Evolutionary conservation across 2,113 vertebrate species (phyloP), one percentile per base, ranked within the genome.

Genomic region (Anas platyrhynchos): DNA sequence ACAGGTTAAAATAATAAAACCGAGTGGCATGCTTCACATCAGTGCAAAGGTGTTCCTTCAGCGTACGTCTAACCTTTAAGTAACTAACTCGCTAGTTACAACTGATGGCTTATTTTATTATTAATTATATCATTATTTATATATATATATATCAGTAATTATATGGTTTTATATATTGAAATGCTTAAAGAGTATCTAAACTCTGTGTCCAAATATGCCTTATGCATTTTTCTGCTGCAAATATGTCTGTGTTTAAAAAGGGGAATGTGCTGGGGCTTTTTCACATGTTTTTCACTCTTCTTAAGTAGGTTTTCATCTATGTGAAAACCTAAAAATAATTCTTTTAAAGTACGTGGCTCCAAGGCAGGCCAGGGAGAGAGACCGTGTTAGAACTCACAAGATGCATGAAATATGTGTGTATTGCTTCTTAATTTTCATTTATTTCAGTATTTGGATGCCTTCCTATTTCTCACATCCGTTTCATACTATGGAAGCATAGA

Each of bases 171-270:
- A 41, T 41, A 41, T 41, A 41, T 41, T 13, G 6, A 48, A 21
- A 22, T 48, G 46, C 3, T 59, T 69, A 21, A 0, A 0, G 34
- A 46, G 13, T 2, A 21, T 68, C 34, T 16, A 18, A 44, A 0
- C 20, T 62, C n/a, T 56, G 21, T 67, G 14, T 61, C 38, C 4
- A 32, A 2, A 9, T 31, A 54, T 11, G 11, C 16, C 5, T 38
- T 50, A 7, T 0, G 4, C 2, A 6, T 59, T 83, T 41, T 90
- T 55, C 26, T 71, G 8, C 43, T 67, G 55, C 16, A 48, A 22
- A 36, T 29, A 2, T 27, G 0, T 50, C 7, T 34, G 4, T 34
- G 8, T 54, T 62, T 77, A 44, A 59, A 86, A 23, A 68, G 26
- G 15, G 27, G 3, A 69, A 63, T 0, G 0, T 55, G 2, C 12